Evolutionary conservation across 1,140 invertebrate genomes (phyloP), one percentile per base, ranked within the genome.

Genomic region (Asobara japonica): DNA sequence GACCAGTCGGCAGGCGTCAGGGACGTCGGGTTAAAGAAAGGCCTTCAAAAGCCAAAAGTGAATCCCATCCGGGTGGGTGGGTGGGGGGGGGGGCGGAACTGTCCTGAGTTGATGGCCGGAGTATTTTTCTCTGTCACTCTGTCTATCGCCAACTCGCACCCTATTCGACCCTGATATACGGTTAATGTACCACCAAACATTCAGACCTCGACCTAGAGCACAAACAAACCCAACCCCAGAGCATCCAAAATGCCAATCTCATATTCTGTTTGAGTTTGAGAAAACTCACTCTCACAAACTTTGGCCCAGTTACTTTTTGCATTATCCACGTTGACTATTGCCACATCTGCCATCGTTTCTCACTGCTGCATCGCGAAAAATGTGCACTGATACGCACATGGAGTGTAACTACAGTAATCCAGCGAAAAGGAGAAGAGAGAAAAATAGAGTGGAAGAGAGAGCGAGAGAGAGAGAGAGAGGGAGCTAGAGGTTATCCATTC

Each of bases 251-350:
- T 56, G 25, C 51, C 51, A 56, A 56, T 56, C 51, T 56, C 4
- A 25, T 22, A 66, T 66, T 38, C 64, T 22, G 36, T 41, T 66
- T 66, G 36, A 66, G 36, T 41, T 66, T 41, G n/a, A 45, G 20
- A 33, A 36, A 27, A 27, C n/a, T 36, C 31, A 18, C 33, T 31
- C 13, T 45, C 13, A 33, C 20, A 20, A n/a, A 20, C 29, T 41
- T 66, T 66, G 64, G 64, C 64, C 64, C 22, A 66, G 64, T 66
- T 66, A 66, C 38, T 66, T 66, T 33, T 31, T 41, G 31, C 33
- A 66, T 66, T 66, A 66, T 66, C 16, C 29, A 51, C 27, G 33
- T 31, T 11, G 16, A 64, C 27, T 22, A 66, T 45, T 25, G 41
- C 41, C 33, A 66, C 33, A 66, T 27, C 20, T 41, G 31, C 36